Percentiles rank a stretch among this genome's conserved stretches.
phyloP scores from a whole-genome alignment of 1,140 invertebrate genomes.

The Drosophila pandora region DNA sequence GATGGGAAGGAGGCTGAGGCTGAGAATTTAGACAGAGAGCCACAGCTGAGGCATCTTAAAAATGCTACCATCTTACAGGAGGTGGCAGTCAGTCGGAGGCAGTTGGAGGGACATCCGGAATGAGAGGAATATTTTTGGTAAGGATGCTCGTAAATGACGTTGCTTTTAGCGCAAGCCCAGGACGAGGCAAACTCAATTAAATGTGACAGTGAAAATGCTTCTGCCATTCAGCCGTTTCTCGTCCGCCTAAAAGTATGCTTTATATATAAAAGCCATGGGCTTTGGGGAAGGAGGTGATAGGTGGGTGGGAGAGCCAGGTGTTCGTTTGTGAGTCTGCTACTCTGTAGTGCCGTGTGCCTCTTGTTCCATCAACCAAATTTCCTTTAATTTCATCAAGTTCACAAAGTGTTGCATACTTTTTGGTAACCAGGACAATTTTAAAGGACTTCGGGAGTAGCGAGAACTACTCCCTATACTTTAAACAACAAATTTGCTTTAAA shows the following conservation, averaged over 20 bases:
- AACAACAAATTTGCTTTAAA: no score
- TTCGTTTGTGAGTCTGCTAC: not conserved
- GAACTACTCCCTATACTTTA: no score
- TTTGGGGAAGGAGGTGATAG: not conserved
- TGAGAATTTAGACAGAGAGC: constrained; percentile 5
- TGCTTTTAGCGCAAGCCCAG: constrained; percentile 67
- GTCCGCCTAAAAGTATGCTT: constrained; percentile 77
- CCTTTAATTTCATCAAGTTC: constrained; percentile 42
- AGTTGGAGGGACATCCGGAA: no score
- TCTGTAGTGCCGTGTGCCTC: no score
- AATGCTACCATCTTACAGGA: constrained; percentile 38
- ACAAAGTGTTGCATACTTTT: constrained; percentile 31
- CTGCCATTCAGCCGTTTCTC: not conserved
- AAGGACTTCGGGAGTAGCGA: no score
- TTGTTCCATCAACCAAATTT: constrained; percentile 27
- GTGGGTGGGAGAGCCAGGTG: constrained; percentile 20
- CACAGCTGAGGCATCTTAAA: constrained; percentile 69
- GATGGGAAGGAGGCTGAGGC: constrained; percentile 9
- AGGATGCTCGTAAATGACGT: constrained; percentile 65
- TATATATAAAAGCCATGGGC: constrained; percentile 29
- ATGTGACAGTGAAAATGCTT: constrained; percentile 77
- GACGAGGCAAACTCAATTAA: constrained; percentile 76
- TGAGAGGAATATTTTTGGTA: not conserved
- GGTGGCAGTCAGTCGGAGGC: no score
- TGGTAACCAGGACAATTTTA: no score